phyloP scores from a whole-genome alignment of 1,140 invertebrate genomes.

The Agrilus planipennis region DNA sequence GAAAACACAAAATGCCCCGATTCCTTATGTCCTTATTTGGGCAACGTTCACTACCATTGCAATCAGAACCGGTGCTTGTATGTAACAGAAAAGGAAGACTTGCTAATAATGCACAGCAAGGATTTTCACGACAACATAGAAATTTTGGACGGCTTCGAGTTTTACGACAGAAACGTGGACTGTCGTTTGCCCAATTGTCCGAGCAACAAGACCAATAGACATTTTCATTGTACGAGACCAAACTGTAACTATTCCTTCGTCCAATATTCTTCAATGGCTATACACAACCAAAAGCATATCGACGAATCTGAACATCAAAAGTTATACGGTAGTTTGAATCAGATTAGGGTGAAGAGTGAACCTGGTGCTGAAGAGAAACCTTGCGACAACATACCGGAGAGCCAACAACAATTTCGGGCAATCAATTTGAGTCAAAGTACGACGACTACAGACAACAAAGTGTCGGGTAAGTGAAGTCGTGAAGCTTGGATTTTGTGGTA shows the following conservation, averaged over 20 bases:
- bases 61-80: conserved; percentile 56
- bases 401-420: conserved; percentile 16
- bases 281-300: conserved; percentile 55
- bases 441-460: conserved; percentile 22
- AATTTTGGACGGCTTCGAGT: conserved; percentile 70
- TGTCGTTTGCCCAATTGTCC: conserved; percentile 57
- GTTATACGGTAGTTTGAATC: neutral
- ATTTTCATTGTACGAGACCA: conserved; percentile 65
- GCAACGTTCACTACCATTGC: conserved; percentile 58
- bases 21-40: conserved; percentile 44
- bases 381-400: conserved; percentile 2
- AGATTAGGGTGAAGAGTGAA: conserved; percentile 17
- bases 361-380: conserved; percentile 12
- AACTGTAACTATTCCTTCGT: conserved; percentile 68
- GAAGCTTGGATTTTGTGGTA: no score
- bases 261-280: conserved; percentile 56
- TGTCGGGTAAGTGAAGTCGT: conserved; percentile 30
- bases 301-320: conserved; percentile 15
- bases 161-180: conserved; percentile 67
- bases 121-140: conserved; percentile 76
- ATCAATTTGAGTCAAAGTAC: conserved; percentile 23
- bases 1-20: conserved; percentile 33
- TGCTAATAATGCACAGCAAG: conserved; percentile 46
- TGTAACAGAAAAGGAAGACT: conserved; percentile 30
- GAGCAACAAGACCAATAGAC: conserved; percentile 49